phyloP scores from a whole-genome alignment of 2,797 vertebrate genomes.

The Carduelis carduelis region DNA sequence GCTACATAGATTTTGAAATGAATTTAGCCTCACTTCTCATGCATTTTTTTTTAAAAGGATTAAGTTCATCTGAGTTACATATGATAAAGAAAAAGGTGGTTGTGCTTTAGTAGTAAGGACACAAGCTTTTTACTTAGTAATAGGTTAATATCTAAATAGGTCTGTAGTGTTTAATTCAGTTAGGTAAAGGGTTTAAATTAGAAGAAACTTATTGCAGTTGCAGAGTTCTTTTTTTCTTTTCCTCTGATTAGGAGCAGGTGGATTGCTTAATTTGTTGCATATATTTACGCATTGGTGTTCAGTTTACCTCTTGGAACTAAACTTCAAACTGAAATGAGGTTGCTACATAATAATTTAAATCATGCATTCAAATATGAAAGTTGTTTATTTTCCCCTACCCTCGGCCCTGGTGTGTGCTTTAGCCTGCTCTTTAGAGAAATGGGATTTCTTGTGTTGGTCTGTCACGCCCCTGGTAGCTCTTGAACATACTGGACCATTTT shows the following conservation, averaged over 20 bases:
- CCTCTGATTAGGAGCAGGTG: not conserved
- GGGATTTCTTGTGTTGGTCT: not conserved
- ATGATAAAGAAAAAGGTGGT: not conserved
- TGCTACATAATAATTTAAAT: not conserved
- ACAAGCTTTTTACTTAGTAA: not conserved
- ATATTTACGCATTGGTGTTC: not conserved
- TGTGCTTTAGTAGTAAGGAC: not conserved
- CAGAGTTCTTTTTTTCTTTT: not conserved
- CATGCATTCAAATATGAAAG: not conserved
- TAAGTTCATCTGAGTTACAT: not conserved
- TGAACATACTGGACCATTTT: not conserved
- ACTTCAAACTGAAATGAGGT: not conserved
- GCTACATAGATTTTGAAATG: not conserved
- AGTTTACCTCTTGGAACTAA: not conserved
- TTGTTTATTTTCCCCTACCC: not conserved
- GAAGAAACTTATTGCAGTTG: not conserved
- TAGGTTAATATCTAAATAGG: not conserved
- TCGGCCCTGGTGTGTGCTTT: not conserved
- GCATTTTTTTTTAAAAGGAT: not conserved
- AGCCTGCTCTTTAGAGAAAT: not conserved
- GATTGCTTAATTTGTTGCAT: not conserved
- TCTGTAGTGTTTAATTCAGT: not conserved
- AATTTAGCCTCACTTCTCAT: not conserved
- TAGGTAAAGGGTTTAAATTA: not conserved
- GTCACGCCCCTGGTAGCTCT: not conserved